A percentile compares a stretch with the other conserved stretches of the same genome.
phyloP scores from a whole-genome alignment of 2,113 vertebrate genomes.

The Alces alces region DNA sequence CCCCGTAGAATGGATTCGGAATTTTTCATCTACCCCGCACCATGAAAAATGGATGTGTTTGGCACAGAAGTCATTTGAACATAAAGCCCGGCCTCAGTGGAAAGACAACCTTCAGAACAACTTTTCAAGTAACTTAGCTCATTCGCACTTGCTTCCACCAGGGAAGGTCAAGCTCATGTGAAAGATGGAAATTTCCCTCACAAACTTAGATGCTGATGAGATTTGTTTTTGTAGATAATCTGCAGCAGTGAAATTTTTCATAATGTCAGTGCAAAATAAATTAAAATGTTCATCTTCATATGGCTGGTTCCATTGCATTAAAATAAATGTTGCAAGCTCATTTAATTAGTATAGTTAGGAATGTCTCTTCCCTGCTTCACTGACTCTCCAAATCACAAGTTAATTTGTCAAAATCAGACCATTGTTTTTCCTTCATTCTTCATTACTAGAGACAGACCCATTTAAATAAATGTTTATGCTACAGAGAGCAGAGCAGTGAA shows the following conservation, averaged over 20 bases:
- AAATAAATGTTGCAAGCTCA: conserved; percentile 93
- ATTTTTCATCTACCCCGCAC: conserved; percentile 83
- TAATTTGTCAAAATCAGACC: conserved; percentile 93
- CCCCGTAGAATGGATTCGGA: conserved; percentile 82
- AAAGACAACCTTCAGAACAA: conserved; percentile 84
- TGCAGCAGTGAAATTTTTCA: conserved; percentile 87
- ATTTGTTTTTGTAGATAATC: conserved; percentile 90
- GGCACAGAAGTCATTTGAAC: conserved; percentile 84
- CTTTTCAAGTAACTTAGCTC: conserved; percentile 79
- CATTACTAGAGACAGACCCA: conserved; percentile 88
- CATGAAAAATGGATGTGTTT: conserved; percentile 87
- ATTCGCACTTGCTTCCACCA: conserved; percentile 78
- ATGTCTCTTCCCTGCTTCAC: conserved; percentile 89
- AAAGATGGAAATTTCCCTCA: conserved; percentile 85
- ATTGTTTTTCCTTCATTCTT: conserved; percentile 93
- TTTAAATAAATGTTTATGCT: conserved; percentile 93
- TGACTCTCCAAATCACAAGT: conserved; percentile 92
- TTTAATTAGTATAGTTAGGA: conserved; percentile 93
- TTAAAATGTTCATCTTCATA: conserved; percentile 94
- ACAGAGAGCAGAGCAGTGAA: conserved; percentile 85
- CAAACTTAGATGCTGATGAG: conserved; percentile 86
- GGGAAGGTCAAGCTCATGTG: conserved; percentile 83
- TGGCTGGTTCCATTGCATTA: conserved; percentile 91
- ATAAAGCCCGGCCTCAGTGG: conserved; percentile 80
- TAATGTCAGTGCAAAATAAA: conserved; percentile 90